A percentile compares a stretch with the other conserved stretches of the same genome.
phyloP scores from a whole-genome alignment of 2,797 vertebrate genomes.

The Myotis daubentonii region DNA sequence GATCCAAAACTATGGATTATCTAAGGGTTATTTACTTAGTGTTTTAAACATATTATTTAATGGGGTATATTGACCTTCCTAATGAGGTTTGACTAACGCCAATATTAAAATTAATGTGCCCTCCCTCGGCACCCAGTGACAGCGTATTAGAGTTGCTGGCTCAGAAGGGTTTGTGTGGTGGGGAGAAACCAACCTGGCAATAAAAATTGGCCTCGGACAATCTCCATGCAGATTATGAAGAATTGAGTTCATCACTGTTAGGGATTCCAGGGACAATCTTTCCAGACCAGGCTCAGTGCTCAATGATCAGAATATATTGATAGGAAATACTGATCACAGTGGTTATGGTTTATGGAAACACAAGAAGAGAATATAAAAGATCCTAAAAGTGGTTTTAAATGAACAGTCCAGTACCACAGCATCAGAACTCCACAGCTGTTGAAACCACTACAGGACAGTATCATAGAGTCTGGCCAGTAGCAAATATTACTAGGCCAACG shows the following conservation, averaged over 20 bases:
- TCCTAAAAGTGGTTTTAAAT: conserved; percentile 25
- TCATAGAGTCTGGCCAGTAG: not conserved
- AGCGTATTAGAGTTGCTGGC: not conserved
- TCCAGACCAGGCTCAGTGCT: not conserved
- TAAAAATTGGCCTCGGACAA: not conserved
- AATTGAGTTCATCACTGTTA: conserved; percentile 3
- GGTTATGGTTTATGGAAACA: conserved; percentile 30
- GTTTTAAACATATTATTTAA: conserved; percentile 69
- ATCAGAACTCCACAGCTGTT: not conserved
- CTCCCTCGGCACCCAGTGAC: conserved; percentile 44
- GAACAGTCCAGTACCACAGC: not conserved
- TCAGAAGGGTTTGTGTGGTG: not conserved
- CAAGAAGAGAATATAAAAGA: not conserved
- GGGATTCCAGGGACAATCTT: conserved; percentile 33
- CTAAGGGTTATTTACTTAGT: conserved; percentile 62
- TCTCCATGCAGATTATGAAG: not conserved
- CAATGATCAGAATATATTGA: not conserved
- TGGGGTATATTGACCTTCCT: conserved; percentile 64
- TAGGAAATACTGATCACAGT: conserved; percentile 30
- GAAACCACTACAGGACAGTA: not conserved
- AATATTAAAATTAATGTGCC: conserved; percentile 72
- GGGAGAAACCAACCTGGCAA: not conserved
- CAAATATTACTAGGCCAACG: not conserved
- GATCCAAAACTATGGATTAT: conserved; percentile 56
- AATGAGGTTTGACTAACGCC: conserved; percentile 68